Percentiles rank a stretch among this genome's conserved stretches.
Conservation (phyloP, 2,113 vertebrate genomes). For the Aspiorhynchus laticeps region DNA sequence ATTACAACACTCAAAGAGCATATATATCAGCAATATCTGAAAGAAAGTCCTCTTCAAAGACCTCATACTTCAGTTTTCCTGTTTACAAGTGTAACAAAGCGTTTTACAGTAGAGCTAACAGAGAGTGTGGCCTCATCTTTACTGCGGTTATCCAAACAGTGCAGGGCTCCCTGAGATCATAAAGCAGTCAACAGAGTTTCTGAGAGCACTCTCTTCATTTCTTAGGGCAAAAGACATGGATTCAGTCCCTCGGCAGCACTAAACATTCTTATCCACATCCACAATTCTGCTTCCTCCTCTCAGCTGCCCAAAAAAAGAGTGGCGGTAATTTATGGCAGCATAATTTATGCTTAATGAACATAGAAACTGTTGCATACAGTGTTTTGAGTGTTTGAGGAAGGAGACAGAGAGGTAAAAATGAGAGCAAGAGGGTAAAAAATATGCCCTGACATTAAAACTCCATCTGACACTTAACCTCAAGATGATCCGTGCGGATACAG, state of each 20-base stretch:
- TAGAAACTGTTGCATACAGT: not conserved
- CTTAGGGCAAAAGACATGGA: conserved; percentile 37
- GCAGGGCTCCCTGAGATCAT: conserved; percentile 31
- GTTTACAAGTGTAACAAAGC: conserved; percentile 48
- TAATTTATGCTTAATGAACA: conserved; percentile 22
- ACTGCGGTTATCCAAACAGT: conserved; percentile 59
- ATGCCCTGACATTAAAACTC: not conserved
- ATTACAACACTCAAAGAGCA: not conserved
- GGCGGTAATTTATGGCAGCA: conserved; percentile 8
- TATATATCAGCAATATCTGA: not conserved
- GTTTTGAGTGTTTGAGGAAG: conserved; percentile 10
- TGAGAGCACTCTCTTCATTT: conserved; percentile 31
- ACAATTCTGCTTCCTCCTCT: conserved; percentile 66
- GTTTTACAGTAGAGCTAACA: conserved; percentile 45
- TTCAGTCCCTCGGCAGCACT: conserved; percentile 65
- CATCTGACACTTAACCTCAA: conserved; percentile 33
- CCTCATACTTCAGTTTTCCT: conserved; percentile 22
- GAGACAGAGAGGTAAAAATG: not conserved
- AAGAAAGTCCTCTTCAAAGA: not conserved
- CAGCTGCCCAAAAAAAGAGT: conserved; percentile 45
- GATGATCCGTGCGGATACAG: conserved; percentile 34
- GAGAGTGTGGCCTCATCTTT: conserved; percentile 42
- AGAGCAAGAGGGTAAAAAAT: not conserved
- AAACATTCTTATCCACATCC: conserved; percentile 65
- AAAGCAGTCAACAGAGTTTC: conserved; percentile 50